phyloP scores from a whole-genome alignment of 2,113 vertebrate genomes.

The Chitala chitala region DNA sequence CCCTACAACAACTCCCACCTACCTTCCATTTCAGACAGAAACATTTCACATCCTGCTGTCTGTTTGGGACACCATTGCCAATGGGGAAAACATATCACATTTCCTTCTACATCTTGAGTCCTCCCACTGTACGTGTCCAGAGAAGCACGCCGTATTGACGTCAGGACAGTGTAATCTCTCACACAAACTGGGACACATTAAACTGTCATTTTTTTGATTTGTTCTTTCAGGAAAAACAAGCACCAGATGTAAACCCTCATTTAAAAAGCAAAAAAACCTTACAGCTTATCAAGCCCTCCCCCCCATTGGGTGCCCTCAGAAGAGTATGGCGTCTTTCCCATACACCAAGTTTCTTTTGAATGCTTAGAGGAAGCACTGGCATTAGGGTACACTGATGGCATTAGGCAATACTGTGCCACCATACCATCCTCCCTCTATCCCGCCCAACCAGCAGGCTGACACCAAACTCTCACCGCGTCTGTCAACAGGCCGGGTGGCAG shows the following conservation, averaged over 20 bases:
- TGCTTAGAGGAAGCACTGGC: too few relatives aligned
- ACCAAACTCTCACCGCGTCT: slow-evolving; percentile 13
- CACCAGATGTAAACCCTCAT: background rate
- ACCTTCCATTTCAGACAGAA: background rate
- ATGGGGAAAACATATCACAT: background rate
- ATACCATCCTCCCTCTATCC: too few relatives aligned
- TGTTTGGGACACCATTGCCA: too few relatives aligned
- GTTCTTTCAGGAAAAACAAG: background rate
- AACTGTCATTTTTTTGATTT: background rate
- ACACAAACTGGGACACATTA: too few relatives aligned
- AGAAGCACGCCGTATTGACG: background rate
- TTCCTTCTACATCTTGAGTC: background rate
- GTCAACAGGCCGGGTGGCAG: background rate
- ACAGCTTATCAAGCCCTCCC: background rate
- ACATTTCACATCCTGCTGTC: too few relatives aligned
- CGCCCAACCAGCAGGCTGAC: slow-evolving; percentile 7
- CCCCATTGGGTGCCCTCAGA: background rate
- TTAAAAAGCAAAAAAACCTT: background rate
- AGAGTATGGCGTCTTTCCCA: background rate
- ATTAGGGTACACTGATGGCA: too few relatives aligned
- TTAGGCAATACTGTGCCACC: too few relatives aligned
- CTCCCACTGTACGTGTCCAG: background rate
- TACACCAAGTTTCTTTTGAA: background rate
- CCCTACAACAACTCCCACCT: background rate
- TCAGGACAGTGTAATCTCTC: background rate